Evolutionary conservation across 2,797 vertebrate genomes (phyloP), one percentile per base, ranked within the genome.

Genomic region (Melopsittacus undulatus): DNA sequence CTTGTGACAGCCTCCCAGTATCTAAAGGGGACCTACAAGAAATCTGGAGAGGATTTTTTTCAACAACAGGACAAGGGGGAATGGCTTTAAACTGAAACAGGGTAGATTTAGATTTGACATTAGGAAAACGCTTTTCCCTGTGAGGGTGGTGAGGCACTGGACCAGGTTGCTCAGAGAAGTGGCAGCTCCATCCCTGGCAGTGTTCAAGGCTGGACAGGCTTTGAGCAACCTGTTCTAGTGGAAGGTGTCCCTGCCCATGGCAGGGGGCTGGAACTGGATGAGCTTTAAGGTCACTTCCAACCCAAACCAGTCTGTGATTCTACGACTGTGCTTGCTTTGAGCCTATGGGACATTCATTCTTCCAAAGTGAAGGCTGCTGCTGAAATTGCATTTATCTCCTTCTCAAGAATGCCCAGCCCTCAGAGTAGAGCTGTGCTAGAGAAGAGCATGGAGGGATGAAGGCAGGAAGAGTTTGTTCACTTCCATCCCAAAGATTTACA

Each of bases 401-500:
- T n/a, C 46, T 83, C 7, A 2, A 62, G 26, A 67, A 68, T 56
- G 51, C 30, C 10, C 68, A 52, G 61, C 38, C 68, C 73, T 77
- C 49, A 36, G 45, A 69, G 38, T 43, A 87, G 68, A 78, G 62
- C 19, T 72, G 46, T 46, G 40, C 92, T 61, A 63, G 63, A 36
- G 51, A 75, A 45, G 52, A 76, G 40, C 29, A 10, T 51, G 75
- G 54, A 76, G 12, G 38, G 38, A 40, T 64, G 36, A 88, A 91
- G 74, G 61, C 77, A 87, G 63, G 67, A 89, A 42, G 63, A 80
- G 32, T 68, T 64, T 68, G 81, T 77, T 61, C 0, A 2, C 54
- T 90, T 49, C 61, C 56, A 59, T 70, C 52, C 40, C 54, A 40
- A 75, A 78, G 94, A 91, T 82, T 89, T 90, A 91, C 59, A 91